Percentiles rank a stretch among this genome's conserved stretches.
These are phyloP conservation scores for Nebria salina DNA, from an alignment of 2,888 invertebrate genomes.

Conservation along the genomic window DNA sequence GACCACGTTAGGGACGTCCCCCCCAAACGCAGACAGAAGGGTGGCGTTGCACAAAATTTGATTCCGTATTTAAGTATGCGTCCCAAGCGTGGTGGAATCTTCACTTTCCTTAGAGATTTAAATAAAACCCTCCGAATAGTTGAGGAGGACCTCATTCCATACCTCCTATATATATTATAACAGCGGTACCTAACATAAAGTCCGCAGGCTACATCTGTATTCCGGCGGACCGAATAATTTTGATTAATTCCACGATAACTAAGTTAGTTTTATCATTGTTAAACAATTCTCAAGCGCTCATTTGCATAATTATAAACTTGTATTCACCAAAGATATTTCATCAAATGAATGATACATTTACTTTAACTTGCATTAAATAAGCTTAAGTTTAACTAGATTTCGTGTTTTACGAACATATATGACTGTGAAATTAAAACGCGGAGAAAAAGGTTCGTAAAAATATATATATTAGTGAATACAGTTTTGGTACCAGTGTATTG, in stretches of 20 bases:
- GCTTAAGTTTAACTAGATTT: too few relatives aligned
- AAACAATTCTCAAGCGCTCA: neutral
- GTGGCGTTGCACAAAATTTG: constrained; percentile 7
- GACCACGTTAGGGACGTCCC: neutral
- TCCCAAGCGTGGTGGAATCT: constrained; percentile 21
- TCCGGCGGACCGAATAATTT: neutral
- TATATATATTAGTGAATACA: neutral
- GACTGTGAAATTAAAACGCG: too few relatives aligned
- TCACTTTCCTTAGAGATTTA: constrained; percentile 25
- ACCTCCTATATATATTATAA: neutral
- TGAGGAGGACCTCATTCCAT: constrained; percentile 5
- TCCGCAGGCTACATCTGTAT: neutral
- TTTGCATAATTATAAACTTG: neutral
- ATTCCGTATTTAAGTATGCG: constrained; percentile 20
- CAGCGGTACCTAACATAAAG: neutral
- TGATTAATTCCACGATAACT: neutral
- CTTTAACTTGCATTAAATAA: neutral
- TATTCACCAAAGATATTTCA: neutral
- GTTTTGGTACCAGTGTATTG: neutral
- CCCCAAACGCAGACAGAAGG: neutral
- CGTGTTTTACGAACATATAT: too few relatives aligned
- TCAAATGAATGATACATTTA: neutral
- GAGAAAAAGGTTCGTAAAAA: too few relatives aligned
- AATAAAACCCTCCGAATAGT: constrained; percentile 22
- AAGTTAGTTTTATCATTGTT: neutral